phyloP scores from a whole-genome alignment of 2,888 invertebrate genomes.

The Amphipoea lucens region DNA sequence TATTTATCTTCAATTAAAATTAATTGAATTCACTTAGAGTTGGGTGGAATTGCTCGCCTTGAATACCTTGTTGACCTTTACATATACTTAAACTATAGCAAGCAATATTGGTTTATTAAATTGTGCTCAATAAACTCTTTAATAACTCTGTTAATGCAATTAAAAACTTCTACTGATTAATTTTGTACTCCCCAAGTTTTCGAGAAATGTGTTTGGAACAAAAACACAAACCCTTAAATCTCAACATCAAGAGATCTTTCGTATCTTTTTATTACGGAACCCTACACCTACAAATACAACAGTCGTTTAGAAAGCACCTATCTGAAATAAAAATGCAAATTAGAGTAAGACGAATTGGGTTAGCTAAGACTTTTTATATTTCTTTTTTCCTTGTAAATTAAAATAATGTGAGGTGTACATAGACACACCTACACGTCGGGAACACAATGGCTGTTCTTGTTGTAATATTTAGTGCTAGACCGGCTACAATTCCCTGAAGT shows the following conservation, averaged over 20 bases:
- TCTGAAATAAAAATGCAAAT: conserved; percentile 64
- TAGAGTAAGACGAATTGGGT: conserved; percentile 62
- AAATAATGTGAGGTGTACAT: conserved; percentile 49
- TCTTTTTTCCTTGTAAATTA: conserved; percentile 59
- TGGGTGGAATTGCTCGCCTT: neutral
- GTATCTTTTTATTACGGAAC: conserved; percentile 49
- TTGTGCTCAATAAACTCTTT: neutral
- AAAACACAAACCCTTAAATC: conserved; percentile 26
- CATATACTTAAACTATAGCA: neutral
- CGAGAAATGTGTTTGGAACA: conserved; percentile 9
- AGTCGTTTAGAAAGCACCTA: conserved; percentile 59
- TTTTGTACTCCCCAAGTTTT: neutral
- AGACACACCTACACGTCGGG: conserved; percentile 44
- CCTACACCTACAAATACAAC: conserved; percentile 58
- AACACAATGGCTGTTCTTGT: conserved; percentile 60
- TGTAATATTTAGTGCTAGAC: conserved; percentile 67
- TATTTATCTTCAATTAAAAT: conserved; percentile 35
- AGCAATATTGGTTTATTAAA: neutral
- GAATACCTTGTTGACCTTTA: neutral
- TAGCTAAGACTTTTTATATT: conserved; percentile 58
- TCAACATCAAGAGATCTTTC: conserved; percentile 62
- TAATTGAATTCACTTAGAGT: conserved; percentile 9
- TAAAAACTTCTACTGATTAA: neutral
- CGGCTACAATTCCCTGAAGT: conserved; percentile 65
- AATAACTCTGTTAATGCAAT: neutral